Evolutionary conservation across 2,888 invertebrate species (phyloP).

Genomic region (Callosobruchus maculatus): DNA sequence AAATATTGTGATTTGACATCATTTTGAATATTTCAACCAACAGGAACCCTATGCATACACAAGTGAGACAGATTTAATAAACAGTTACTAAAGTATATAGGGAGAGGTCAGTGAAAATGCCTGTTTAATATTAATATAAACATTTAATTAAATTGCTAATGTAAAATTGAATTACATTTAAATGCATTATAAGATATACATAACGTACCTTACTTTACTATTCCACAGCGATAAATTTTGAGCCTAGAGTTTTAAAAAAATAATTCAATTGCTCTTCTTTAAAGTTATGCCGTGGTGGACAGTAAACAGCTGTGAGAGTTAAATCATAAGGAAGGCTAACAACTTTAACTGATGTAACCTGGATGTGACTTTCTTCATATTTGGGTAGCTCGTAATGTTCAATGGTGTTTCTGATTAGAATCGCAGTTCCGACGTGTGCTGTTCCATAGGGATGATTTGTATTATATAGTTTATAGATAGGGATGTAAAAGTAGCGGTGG

Average conservation of each 20-base stretch:
- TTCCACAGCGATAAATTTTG: constrained; percentile 23
- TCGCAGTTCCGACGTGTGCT: constrained; percentile 14
- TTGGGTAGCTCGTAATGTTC: constrained; percentile 12
- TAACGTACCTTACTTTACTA: no score
- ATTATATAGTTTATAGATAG: constrained; percentile 11
- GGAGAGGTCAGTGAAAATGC: no score
- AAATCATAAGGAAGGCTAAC: not conserved
- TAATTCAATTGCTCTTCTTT: constrained; percentile 15
- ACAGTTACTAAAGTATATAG: no score
- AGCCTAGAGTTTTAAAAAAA: constrained; percentile 18
- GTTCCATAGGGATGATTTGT: constrained; percentile 13
- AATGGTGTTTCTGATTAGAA: constrained; percentile 15
- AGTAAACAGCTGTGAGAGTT: constrained; percentile 16
- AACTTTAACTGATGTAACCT: constrained; percentile 4
- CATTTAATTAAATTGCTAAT: no score
- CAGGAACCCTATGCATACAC: no score
- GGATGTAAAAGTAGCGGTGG: constrained; percentile 8
- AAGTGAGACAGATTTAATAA: no score
- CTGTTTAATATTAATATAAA: no score
- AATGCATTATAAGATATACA: no score
- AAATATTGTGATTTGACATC: no score
- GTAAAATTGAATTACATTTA: no score
- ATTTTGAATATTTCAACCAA: no score
- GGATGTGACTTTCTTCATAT: constrained; percentile 5
- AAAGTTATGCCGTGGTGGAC: constrained; percentile 25